Percentiles rank a stretch among this genome's conserved stretches.
phyloP scores from a whole-genome alignment of 2,888 invertebrate species.

The Iphiclides podalirius region DNA sequence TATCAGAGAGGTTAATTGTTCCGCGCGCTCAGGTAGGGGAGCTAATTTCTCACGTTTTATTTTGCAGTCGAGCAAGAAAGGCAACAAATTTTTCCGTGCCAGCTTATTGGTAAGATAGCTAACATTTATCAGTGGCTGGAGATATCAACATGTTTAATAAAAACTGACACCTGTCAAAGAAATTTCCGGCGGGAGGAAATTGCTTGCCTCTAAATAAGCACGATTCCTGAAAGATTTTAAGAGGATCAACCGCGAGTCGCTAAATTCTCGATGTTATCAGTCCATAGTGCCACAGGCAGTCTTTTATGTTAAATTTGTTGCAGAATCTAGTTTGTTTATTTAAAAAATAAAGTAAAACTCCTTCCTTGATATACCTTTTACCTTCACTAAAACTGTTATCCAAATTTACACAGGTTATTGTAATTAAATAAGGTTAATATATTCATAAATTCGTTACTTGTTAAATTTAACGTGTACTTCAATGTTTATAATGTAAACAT shows the following conservation, averaged over 20 bases:
- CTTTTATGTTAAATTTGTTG: background rate
- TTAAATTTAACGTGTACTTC: too few species aligned
- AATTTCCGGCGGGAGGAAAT: slow-evolving; percentile 16
- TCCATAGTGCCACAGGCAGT: background rate
- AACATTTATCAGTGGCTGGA: slow-evolving; percentile 5
- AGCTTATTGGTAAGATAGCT: slow-evolving; percentile 32
- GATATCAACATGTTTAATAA: slow-evolving; percentile 13
- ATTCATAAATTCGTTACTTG: too few species aligned
- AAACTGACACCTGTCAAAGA: slow-evolving; percentile 18
- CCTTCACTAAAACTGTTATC: too few species aligned
- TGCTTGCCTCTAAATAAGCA: slow-evolving; percentile 21
- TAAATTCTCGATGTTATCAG: background rate
- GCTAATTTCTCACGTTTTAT: slow-evolving; percentile 53
- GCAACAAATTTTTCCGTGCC: slow-evolving; percentile 37
- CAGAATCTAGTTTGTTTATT: too few species aligned
- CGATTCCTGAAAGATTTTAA: slow-evolving; percentile 9
- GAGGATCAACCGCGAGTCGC: slow-evolving; percentile 4
- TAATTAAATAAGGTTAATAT: too few species aligned
- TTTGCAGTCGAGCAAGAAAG: slow-evolving; percentile 39
- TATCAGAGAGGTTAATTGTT: slow-evolving; percentile 64
- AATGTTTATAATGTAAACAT: too few species aligned
- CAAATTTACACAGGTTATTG: too few species aligned
- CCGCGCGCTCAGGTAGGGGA: slow-evolving; percentile 53
- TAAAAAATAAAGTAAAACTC: too few species aligned
- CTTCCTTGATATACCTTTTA: too few species aligned